Base-by-base conservation (phyloP, 2,113 vertebrate species). In the Pontoporia blainvillei region DNA sequence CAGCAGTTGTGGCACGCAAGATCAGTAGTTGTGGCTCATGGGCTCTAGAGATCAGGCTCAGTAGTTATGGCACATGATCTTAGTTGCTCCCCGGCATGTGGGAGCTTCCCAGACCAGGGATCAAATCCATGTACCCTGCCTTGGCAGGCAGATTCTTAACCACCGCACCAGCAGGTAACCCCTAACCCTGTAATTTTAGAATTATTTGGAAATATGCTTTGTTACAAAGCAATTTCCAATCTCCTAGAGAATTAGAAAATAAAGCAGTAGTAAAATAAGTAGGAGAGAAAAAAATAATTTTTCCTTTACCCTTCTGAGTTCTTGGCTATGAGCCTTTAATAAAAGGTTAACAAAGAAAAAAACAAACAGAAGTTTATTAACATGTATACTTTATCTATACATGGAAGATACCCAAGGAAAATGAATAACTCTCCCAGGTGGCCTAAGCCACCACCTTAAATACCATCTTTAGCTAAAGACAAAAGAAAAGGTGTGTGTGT, bases 161-260 rank as follows among this genome's bases (percentile, higher is more conserved):
- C 52, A 52, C 15, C 17, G 52, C 52, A 52, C 15, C 5, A 52
- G 52, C 52, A 17, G 52, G 52, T 52, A 52, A 52, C 15, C 15
- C 52, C 52, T 73, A 98, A 46, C 14, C 11, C 39, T 91, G 4
- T 4, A 75, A 61, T 84, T 96, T 96, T 85, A 84, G 62, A 79
- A 95, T n/a, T 96, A 89, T 90, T 97, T 94, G 84, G 8, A 97
- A 95, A 86, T 10, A 31, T 23, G 9, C 23, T 54, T 86, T 83
- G 25, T 95, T 64, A 36, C 17, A 66, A 94, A 96, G 23, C 7
- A 76, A 61, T 94, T 82, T 83, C 86, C 1, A 11, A 88, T 66
- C 20, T 85, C 4, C n/a, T 9, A 96, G 2, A 78, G 39, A 94
- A 85, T 94, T 64, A 96, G 12, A 31, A 91, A 13, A 25, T 25